phyloP scores from a whole-genome alignment of 1,140 invertebrate genomes.

The Myzus persicae region DNA sequence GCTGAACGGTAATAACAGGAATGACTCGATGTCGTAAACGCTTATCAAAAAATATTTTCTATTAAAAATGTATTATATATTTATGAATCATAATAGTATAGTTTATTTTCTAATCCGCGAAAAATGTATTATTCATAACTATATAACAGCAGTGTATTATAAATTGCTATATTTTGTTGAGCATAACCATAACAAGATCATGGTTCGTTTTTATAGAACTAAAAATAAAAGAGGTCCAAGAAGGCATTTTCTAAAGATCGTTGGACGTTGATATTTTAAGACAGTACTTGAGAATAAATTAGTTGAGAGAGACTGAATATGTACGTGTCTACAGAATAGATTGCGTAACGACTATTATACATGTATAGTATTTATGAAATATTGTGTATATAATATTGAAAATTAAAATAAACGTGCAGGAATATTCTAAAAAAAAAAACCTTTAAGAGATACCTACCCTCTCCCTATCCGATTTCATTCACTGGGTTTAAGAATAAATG shows the following conservation, averaged over 20 bases:
- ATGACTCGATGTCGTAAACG: neutral
- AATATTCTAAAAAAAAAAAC: neutral
- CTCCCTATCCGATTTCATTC: neutral
- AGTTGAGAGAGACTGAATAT: no score
- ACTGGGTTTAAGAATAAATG: neutral
- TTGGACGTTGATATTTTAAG: neutral
- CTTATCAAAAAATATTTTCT: neutral
- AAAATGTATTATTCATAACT: neutral
- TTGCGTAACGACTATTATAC: neutral
- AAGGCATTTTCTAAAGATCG: neutral
- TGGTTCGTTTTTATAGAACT: neutral
- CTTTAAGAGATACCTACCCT: neutral
- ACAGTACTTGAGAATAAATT: neutral
- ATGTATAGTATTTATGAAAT: neutral
- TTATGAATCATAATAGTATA: neutral
- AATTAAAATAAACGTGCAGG: neutral
- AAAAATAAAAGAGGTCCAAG: neutral
- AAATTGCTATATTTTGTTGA: neutral
- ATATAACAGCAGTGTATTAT: neutral
- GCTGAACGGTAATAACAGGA: neutral
- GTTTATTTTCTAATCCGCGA: neutral
- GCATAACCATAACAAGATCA: neutral
- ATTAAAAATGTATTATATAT: neutral
- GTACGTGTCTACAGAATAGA: neutral
- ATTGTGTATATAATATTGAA: neutral